phyloP scores from a whole-genome alignment of 2,888 invertebrate genomes.

The Nomada lathburiana region DNA sequence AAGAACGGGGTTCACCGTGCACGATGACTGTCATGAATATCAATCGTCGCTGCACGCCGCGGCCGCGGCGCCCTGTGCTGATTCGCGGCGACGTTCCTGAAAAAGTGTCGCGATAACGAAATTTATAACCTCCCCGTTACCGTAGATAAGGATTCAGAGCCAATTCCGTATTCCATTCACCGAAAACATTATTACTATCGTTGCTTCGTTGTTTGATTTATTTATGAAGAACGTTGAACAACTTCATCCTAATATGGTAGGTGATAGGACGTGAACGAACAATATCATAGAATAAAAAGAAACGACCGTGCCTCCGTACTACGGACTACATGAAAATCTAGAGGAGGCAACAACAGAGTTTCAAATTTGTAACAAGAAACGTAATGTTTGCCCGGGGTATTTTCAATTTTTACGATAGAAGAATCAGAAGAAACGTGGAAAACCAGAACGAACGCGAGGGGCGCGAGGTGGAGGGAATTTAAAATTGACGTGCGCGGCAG shows the following conservation, averaged over 20 bases:
- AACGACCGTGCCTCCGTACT: too few species aligned
- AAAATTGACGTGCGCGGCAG: constrained; percentile 55
- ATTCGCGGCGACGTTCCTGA: constrained; percentile 1
- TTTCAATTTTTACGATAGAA: too few species aligned
- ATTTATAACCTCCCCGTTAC: background rate
- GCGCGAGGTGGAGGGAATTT: constrained; percentile 40
- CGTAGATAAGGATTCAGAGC: background rate
- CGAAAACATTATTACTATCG: background rate
- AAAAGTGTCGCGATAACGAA: constrained; percentile 25
- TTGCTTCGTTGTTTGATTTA: background rate
- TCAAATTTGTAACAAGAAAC: too few species aligned
- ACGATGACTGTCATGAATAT: constrained; percentile 63
- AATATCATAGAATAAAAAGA: too few species aligned
- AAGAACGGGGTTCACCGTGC: constrained; percentile 52
- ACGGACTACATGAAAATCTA: too few species aligned
- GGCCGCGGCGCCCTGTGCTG: constrained; percentile 31
- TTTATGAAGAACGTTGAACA: too few species aligned
- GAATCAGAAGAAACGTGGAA: too few species aligned
- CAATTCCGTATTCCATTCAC: background rate
- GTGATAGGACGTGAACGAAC: too few species aligned
- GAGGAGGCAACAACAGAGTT: too few species aligned
- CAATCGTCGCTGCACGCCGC: constrained; percentile 52
- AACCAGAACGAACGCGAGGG: background rate
- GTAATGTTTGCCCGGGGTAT: too few species aligned
- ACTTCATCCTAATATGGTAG: too few species aligned